Evolutionary conservation across 2,797 vertebrate species (phyloP).

Genomic region (Botia almorhae): DNA sequence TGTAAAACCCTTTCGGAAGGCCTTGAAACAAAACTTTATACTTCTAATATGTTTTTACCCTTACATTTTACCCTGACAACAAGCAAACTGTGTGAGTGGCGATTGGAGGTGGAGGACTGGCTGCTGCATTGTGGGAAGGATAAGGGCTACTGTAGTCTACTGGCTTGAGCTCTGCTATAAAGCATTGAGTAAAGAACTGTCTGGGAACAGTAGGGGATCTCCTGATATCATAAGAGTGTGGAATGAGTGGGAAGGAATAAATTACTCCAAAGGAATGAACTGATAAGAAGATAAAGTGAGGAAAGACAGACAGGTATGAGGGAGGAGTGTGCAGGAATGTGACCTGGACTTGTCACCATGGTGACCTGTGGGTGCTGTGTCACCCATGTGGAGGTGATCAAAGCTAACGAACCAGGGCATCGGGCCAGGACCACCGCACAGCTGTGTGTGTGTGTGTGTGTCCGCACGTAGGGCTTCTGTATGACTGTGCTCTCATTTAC

Average conservation of each 20-base stretch:
- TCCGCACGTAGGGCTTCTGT: slow-evolving; percentile 16
- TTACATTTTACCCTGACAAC: slow-evolving; percentile 18
- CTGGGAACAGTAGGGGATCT: not conserved
- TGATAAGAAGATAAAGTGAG: slow-evolving; percentile 12
- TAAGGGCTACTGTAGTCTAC: slow-evolving; percentile 2
- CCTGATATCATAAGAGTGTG: slow-evolving; percentile 3
- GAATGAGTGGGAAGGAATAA: not conserved
- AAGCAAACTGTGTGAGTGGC: slow-evolving; percentile 2
- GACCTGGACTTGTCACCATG: slow-evolving; percentile 41
- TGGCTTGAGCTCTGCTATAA: not conserved
- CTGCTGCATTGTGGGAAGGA: slow-evolving; percentile 16
- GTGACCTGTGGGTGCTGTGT: slow-evolving; percentile 44
- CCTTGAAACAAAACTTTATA: slow-evolving; percentile 3
- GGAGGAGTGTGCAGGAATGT: slow-evolving; percentile 41
- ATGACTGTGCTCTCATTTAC: slow-evolving; percentile 24
- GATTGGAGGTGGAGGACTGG: not conserved
- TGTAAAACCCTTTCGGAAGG: not conserved
- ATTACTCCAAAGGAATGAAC: slow-evolving; percentile 8
- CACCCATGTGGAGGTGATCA: slow-evolving; percentile 45
- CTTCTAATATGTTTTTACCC: not conserved
- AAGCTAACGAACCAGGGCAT: slow-evolving; percentile 37
- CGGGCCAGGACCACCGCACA: slow-evolving; percentile 44
- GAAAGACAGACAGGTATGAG: slow-evolving; percentile 11
- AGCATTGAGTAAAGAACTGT: not conserved
- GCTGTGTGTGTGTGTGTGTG: slow-evolving; percentile 13